These are phyloP conservation scores for Agrotis puta DNA, from an alignment of 2,888 invertebrate genomes.

Conservation along the genomic window DNA sequence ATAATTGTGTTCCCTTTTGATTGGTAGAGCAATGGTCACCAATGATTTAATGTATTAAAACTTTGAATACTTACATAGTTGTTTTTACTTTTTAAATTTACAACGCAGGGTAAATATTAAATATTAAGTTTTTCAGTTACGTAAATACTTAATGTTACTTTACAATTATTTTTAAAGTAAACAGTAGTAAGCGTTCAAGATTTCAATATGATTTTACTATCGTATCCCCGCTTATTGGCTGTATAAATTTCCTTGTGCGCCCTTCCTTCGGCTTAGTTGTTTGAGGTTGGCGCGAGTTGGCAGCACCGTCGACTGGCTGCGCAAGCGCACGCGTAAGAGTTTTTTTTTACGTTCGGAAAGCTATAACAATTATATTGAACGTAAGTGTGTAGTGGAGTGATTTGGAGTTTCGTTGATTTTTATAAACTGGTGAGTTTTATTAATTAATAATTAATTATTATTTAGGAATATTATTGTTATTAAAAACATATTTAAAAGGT, in stretches of 20 bases:
- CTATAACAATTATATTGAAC: constrained; percentile 36
- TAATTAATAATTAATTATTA: not conserved
- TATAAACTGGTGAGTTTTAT: constrained; percentile 41
- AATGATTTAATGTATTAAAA: not conserved
- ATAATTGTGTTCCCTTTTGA: not conserved
- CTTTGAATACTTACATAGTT: not conserved
- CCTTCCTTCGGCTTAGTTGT: constrained; percentile 79
- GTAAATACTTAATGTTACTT: not conserved
- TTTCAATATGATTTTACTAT: constrained; percentile 41
- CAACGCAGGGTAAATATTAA: not conserved
- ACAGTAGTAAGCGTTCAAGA: not conserved
- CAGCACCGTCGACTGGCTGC: constrained; percentile 65
- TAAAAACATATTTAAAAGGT: too few species aligned
- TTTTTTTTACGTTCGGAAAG: constrained; percentile 40
- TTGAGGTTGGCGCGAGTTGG: constrained; percentile 62
- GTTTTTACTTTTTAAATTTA: not conserved
- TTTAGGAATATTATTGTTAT: too few species aligned
- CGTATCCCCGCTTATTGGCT: constrained; percentile 72
- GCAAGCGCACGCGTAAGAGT: constrained; percentile 68
- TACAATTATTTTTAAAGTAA: constrained; percentile 9
- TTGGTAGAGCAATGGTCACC: not conserved
- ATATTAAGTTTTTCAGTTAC: not conserved
- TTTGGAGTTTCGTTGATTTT: constrained; percentile 36
- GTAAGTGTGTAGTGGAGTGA: constrained; percentile 50
- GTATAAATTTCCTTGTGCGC: constrained; percentile 75